Evolutionary conservation across 2,113 vertebrate species (phyloP), one percentile per base, ranked within the genome.

Genomic region (Cisticola juncidis): DNA sequence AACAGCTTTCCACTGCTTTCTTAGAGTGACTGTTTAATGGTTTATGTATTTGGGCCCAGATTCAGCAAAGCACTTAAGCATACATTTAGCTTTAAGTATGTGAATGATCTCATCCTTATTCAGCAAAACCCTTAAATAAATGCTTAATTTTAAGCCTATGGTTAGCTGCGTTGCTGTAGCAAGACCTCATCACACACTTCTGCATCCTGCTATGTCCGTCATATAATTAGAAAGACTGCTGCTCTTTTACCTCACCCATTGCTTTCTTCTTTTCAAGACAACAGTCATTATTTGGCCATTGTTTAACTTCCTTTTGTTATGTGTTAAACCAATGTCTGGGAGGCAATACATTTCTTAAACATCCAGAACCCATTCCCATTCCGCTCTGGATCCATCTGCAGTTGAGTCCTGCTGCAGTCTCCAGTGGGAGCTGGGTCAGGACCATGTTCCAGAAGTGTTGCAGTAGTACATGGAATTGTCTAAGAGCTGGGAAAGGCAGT

Each of bases 61-160:
- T 95, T 97, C 94, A 95, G 95, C 84, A 89, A 92, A 96, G 95
- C 95, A 95, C 94, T 94, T 97, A 96, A 96, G 90, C 90, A 79
- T 73, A 48, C 70, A 96, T 97, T 97, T 97, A 95, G 85, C 91
- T 91, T 94, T 86, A 91, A 94, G 81, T 91, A 79, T 64, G 54
- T 81, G 95, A 88, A 88, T 93, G 94, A 97, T 95, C 92, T 96
- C 90, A 96, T 94, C 81, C 92, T 94, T 96, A 93, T 97, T 93
- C 94, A 97, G 92, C 86, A 93, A 96, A 93, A 88, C 47, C 51
- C 73, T 94, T 81, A 80, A 78, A 94, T 70, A 91, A 91, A 81
- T 94, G 68, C 66, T 91, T 86, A 94, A 90, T 93, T 96, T 93
- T 92, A 95, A 95, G 86, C 72, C 71, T 61, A 19, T 53, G 76